Evolutionary conservation across 2,888 invertebrate species (phyloP).

Genomic region (Scaptomyza reducta): DNA sequence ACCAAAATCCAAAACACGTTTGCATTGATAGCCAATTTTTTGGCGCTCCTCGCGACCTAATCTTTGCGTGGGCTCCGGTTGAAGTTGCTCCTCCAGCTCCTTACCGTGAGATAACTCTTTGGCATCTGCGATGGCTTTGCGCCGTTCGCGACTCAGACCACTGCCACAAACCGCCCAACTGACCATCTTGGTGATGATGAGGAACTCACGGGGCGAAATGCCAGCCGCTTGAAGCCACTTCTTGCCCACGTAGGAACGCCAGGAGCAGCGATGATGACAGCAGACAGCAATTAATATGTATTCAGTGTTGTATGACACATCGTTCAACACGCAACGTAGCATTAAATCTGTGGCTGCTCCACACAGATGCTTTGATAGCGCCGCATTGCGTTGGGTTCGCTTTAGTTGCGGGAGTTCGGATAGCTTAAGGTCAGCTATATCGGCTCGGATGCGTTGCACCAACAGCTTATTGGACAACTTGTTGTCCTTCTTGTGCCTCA

Average conservation of each 20-base stretch:
- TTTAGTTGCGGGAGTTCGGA: slow-evolving; percentile 85
- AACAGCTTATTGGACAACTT: slow-evolving; percentile 85
- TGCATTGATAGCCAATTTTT: slow-evolving; percentile 89
- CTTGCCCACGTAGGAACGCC: slow-evolving; percentile 89
- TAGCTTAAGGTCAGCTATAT: slow-evolving; percentile 91
- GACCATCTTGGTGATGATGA: slow-evolving; percentile 91
- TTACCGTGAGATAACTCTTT: slow-evolving; percentile 35
- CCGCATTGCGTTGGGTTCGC: slow-evolving; percentile 87
- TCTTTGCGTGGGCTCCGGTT: slow-evolving; percentile 50
- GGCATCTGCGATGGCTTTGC: slow-evolving; percentile 68
- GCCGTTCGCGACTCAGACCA: slow-evolving; percentile 86
- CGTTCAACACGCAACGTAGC: slow-evolving; percentile 87
- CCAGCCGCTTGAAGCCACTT: slow-evolving; percentile 86
- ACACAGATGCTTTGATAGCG: slow-evolving; percentile 94
- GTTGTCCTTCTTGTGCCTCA: slow-evolving; percentile 92
- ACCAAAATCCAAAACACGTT: slow-evolving; percentile 91
- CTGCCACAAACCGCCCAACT: slow-evolving; percentile 95
- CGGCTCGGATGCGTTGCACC: slow-evolving; percentile 89
- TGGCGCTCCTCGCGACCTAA: slow-evolving; percentile 85
- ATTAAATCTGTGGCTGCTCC: slow-evolving; percentile 94
- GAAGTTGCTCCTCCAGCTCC: slow-evolving; percentile 31
- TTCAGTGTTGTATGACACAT: slow-evolving; percentile 74
- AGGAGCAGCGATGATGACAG: slow-evolving; percentile 94
- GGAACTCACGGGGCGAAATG: slow-evolving; percentile 88
- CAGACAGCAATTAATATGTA: slow-evolving; percentile 93